Evolutionary conservation across 2,113 vertebrate genomes (phyloP).

Genomic region (Podarcis cretensis): DNA sequence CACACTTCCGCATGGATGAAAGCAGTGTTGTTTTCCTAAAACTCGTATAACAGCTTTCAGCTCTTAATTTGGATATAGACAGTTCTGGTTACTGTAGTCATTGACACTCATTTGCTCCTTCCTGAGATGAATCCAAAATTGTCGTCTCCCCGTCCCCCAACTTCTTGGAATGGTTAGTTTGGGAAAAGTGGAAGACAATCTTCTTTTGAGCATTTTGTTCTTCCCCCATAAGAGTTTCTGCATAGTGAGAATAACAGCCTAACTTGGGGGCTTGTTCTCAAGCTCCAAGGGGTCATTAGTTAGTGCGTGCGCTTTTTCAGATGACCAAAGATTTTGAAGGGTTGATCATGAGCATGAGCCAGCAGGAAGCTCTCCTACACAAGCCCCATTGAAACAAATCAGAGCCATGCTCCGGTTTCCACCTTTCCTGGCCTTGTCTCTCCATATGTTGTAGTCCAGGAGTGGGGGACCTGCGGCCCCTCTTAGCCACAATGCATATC

Average conservation of each 20-base stretch:
- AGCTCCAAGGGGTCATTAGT: background rate
- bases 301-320: background rate
- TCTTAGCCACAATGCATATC: too few species aligned
- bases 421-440: too few species aligned
- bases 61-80: slow-evolving; percentile 39
- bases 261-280: background rate
- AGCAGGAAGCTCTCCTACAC: background rate
- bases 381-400: background rate
- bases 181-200: slow-evolving; percentile 40
- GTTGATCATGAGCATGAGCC: slow-evolving; percentile 2
- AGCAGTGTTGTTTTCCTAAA: slow-evolving; percentile 62
- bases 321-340: slow-evolving; percentile 68
- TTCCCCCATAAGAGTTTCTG: background rate
- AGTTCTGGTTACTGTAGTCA: slow-evolving; percentile 26
- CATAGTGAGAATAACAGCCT: background rate
- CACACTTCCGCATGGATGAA: slow-evolving; percentile 46
- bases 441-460: too few species aligned
- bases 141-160: slow-evolving; percentile 5
- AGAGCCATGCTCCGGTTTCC: background rate
- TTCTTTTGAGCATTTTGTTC: background rate
- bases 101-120: slow-evolving; percentile 6
- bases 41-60: slow-evolving; percentile 22
- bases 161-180: slow-evolving; percentile 32
- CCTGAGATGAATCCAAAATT: slow-evolving; percentile 39
- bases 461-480: too few species aligned